Evolutionary conservation across 2,113 vertebrate genomes (phyloP).

Genomic region (Psephotus haematonotus): DNA sequence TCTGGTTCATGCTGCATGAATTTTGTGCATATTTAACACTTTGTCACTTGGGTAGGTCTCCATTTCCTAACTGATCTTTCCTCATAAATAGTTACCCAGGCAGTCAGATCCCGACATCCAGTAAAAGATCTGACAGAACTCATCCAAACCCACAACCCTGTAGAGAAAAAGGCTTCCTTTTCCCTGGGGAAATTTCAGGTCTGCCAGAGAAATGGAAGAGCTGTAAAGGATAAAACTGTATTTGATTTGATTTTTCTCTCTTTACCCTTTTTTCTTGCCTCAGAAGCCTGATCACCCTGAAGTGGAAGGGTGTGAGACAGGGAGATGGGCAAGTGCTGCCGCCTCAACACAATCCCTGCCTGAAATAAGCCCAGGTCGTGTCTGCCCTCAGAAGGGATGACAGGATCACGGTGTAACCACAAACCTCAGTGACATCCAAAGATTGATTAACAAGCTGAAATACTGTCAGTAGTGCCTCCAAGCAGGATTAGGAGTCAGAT

Average conservation of each 20-base stretch:
- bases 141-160: not conserved
- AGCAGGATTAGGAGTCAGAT: not conserved
- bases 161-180: not conserved
- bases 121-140: not conserved
- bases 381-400: not conserved
- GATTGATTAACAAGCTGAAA: not conserved
- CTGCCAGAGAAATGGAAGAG: not conserved
- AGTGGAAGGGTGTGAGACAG: not conserved
- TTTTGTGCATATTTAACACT: constrained; percentile 19
- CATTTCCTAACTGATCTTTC: not conserved
- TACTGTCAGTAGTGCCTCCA: not conserved
- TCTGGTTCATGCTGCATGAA: not conserved
- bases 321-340: rapidly evolving
- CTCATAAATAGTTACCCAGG: not conserved
- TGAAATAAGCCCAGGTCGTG: not conserved
- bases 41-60: not conserved
- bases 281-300: not conserved
- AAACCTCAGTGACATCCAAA: rapidly evolving
- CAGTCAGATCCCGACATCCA: not conserved
- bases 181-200: not conserved
- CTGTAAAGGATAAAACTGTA: not conserved
- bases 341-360: not conserved
- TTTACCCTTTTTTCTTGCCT: not conserved
- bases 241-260: not conserved
- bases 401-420: not conserved